Evolutionary conservation across 2,888 invertebrate genomes (phyloP), one percentile per base, ranked within the genome.

Genomic region (Cerceris rybyensis): DNA sequence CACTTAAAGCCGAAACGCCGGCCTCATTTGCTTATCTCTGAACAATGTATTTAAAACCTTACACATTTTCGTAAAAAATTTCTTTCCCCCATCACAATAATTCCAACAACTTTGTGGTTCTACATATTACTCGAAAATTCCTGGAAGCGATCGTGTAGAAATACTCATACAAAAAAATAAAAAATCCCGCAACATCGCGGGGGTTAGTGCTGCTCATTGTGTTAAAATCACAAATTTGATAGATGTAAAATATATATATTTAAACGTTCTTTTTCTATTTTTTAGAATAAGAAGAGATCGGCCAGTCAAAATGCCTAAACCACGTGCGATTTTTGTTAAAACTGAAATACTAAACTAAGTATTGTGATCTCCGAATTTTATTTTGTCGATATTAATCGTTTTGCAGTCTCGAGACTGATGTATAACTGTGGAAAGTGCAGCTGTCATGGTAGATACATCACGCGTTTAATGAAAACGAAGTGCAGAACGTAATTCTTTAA

Each of bases 281-380:
- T 85, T 58, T 80, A 91, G 91, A 90, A 88, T 75, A 91, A 91
- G 84, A 91, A 91, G 80, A 87, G 89, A 83, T 88, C 88, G 57
- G 85, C 88, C 78, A 89, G 84, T 78, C 91, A 91, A 75, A 91
- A 91, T 87, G 88, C 89, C 84, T 91, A 88, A 90, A 77, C 17
- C 61, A 50, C 43, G 52, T 55, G 70, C 11, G 65, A 82, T 52
- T 76, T 63, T 72, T 70, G 68, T 81, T 81, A 70, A 60, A 61
- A 16, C 63, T 75, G 28, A 65, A 83, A 28, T 75, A 82, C 65
- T 80, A 79, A 82, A 80, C 69, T 54, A 28, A 28, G 28, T 28
- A 80, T 85, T 88, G 87, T 88, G 87, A 88, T 88, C 77, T 77
- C 65, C 64, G 68, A 87, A 88, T 79, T 71, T 82, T 78, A 81